These are phyloP conservation scores for Octomys mimax DNA, from an alignment of 2,797 vertebrate species.

Conservation along the genomic window DNA sequence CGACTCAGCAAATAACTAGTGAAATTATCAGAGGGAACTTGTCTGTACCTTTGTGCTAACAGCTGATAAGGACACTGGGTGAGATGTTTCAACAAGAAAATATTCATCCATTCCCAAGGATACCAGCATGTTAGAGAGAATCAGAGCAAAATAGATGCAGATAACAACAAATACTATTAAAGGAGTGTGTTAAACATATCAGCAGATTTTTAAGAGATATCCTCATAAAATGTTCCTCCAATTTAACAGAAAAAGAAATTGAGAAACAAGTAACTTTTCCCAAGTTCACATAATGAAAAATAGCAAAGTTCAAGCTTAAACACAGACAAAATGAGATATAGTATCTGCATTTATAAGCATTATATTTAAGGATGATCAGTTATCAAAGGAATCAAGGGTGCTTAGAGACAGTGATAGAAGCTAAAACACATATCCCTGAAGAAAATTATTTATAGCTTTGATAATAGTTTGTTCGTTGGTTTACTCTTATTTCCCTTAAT, in stretches of 20 bases:
- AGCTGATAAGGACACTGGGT: background rate
- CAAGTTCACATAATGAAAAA: background rate
- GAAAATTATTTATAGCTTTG: background rate
- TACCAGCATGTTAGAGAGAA: background rate
- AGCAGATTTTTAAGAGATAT: background rate
- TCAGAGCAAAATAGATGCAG: background rate
- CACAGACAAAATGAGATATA: background rate
- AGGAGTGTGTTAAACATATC: background rate
- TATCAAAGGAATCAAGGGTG: background rate
- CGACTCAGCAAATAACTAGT: background rate
- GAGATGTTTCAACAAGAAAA: background rate
- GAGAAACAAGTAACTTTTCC: background rate
- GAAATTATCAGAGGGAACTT: background rate
- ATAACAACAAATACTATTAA: background rate
- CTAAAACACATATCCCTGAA: background rate
- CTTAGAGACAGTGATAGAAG: background rate
- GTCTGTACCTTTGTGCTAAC: background rate
- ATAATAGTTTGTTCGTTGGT: background rate
- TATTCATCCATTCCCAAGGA: background rate
- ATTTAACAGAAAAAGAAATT: background rate
- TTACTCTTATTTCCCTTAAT: background rate
- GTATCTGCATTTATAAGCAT: background rate
- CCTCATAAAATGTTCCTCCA: background rate
- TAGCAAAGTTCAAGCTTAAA: background rate
- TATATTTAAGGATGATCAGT: background rate